phyloP scores from a whole-genome alignment of 92 coral and sea anemone species.

The Muricea muricata region DNA sequence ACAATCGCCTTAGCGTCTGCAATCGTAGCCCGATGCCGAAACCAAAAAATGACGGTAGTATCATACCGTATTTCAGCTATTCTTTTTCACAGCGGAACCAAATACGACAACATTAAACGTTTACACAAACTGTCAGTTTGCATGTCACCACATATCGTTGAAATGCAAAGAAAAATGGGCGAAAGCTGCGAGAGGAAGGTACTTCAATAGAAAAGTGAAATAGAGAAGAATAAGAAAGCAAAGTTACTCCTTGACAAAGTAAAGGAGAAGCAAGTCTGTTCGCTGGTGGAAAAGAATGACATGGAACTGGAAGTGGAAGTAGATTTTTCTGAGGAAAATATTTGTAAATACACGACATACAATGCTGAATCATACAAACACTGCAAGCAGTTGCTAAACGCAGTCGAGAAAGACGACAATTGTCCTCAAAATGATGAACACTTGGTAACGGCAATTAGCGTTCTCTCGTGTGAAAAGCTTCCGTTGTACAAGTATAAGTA shows the following conservation, averaged over 20 bases:
- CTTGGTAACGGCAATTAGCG: background rate
- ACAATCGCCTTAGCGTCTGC: constrained; percentile 32
- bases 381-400: too few species aligned
- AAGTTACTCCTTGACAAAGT: background rate
- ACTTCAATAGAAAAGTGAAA: too few species aligned
- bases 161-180: too few species aligned
- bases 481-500: background rate
- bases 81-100: too few species aligned
- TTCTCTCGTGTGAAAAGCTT: too few species aligned
- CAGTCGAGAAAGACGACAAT: background rate
- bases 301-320: background rate
- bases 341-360: background rate
- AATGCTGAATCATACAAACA: too few species aligned
- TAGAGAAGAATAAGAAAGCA: too few species aligned
- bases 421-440: background rate
- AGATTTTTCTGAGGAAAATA: background rate
- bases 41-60: constrained; percentile 46
- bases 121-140: constrained; percentile 23
- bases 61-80: constrained; percentile 32
- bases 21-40: constrained; percentile 33
- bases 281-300: background rate
- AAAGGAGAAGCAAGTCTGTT: background rate
- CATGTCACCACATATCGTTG: constrained; percentile 32
- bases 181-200: too few species aligned
- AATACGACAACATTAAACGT: constrained; percentile 3